phyloP scores from a whole-genome alignment of 2,113 vertebrate species.

The Stomatorhinus ivindoensis region DNA sequence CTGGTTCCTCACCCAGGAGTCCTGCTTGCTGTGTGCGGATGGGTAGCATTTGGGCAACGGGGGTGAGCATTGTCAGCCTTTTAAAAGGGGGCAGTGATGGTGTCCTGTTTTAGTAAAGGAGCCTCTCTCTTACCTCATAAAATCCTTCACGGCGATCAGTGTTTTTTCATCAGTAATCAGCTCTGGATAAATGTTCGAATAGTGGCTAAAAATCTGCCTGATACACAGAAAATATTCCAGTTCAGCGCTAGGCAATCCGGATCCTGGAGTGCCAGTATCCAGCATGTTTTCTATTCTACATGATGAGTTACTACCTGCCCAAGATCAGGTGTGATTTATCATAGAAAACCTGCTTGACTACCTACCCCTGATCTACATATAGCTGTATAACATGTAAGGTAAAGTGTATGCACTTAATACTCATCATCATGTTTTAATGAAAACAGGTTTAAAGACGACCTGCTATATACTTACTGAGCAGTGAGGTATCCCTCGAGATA shows the following conservation, averaged over 20 bases:
- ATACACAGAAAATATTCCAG: constrained; percentile 31
- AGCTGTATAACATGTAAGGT: neutral
- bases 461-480: constrained; percentile 63
- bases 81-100: neutral
- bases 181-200: constrained; percentile 76
- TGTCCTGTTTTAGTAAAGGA: constrained; percentile 8
- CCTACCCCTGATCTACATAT: neutral
- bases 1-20: constrained; percentile 70
- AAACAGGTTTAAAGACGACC: neutral
- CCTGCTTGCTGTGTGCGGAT: constrained; percentile 63
- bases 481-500: constrained; percentile 83
- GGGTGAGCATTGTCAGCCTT: neutral
- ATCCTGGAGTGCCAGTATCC: neutral
- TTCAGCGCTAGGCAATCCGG: neutral
- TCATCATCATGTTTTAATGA: neutral
- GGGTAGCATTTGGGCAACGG: neutral
- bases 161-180: constrained; percentile 63
- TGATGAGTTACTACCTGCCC: neutral
- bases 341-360: neutral
- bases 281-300: neutral
- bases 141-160: constrained; percentile 60
- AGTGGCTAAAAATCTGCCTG: constrained; percentile 77
- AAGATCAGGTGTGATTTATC: neutral
- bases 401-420: neutral
- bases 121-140: constrained; percentile 56